A percentile compares a stretch with the other conserved stretches of the same genome.
phyloP scores from a whole-genome alignment of 2,888 invertebrate genomes.

The Folsomia manolachei region DNA sequence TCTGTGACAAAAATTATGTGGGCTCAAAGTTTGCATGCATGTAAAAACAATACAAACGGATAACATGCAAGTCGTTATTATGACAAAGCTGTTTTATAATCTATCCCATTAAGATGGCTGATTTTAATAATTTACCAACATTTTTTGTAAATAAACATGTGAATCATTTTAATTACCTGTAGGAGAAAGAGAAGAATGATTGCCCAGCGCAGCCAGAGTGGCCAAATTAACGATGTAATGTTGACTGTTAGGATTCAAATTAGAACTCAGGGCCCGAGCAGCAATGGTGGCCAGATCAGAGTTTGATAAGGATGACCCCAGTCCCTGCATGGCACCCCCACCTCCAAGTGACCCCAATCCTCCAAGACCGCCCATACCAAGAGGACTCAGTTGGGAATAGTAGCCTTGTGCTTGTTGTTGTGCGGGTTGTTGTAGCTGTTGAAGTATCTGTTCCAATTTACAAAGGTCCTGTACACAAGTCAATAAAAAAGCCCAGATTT shows the following conservation, averaged over 20 bases:
- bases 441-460: constrained; percentile 35
- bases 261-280: constrained; percentile 44
- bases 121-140: too few species aligned
- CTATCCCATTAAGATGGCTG: too few species aligned
- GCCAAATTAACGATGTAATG: constrained; percentile 46
- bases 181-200: constrained; percentile 48
- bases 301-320: constrained; percentile 35
- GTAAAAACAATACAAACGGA: too few species aligned
- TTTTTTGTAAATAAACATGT: too few species aligned
- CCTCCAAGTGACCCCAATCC: constrained; percentile 35
- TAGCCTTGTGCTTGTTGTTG: constrained; percentile 42
- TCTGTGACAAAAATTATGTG: not conserved
- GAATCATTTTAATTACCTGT: constrained; percentile 46
- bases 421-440: constrained; percentile 45
- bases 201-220: constrained; percentile 41
- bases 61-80: too few species aligned
- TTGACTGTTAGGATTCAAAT: constrained; percentile 38
- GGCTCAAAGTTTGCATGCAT: too few species aligned
- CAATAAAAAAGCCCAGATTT: not conserved
- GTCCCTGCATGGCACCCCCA: constrained; percentile 35
- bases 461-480: constrained; percentile 23
- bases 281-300: constrained; percentile 47
- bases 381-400: constrained; percentile 48
- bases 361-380: constrained; percentile 43
- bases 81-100: too few species aligned